Base-by-base conservation (phyloP, 1,140 invertebrate genomes). In the Triops cancriformis region DNA sequence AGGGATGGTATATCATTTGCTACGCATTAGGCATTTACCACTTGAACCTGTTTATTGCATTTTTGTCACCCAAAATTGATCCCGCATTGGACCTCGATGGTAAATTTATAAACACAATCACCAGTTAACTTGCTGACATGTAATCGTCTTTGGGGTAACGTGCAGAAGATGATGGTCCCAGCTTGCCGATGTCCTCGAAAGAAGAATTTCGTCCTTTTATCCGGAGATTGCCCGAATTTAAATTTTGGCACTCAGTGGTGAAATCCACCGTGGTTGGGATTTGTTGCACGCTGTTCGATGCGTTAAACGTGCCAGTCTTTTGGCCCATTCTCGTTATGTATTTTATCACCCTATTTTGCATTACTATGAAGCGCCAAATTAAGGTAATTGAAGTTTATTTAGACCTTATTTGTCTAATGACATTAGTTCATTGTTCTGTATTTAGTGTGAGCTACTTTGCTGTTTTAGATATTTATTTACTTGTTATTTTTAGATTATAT, bases 261-360 rank as follows among this genome's bases (percentile, higher is more conserved):
- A 98, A 97, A 84, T 97, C 97, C 74, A 97, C 97, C n/a, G 75
- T 95, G 1, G 89, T 99, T 81, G 95, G 92, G 37, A 89, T 97
- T 82, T 87, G 92, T 80, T 98, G 95, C 86, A 99, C 98, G 75
- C 95, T 98, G 84, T 98, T 99, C 85, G 96, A 99, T 83, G 93
- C 93, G 80, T 97, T 99, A 84, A 98, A 99, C 88, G 93, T 99
- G 84, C 98, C 98, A 83, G 98, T 99, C 81, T 99, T 99, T 86
- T 99, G 98, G 98, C 98, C 98, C 73, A 99, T 99, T 81, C 89
- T 99, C 83, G 95, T 99, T 78, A 96, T 99, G 92, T 99, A 99
- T 86, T 99, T 99, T 86, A 94, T 99, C 83, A 97, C 97, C 51
- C 86, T 99, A 79, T 96, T 99, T 85, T 95, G 94, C 85, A 94